These are phyloP conservation scores for Eleutherodactylus coqui DNA, from an alignment of 2,797 vertebrate genomes.

Conservation along the genomic window DNA sequence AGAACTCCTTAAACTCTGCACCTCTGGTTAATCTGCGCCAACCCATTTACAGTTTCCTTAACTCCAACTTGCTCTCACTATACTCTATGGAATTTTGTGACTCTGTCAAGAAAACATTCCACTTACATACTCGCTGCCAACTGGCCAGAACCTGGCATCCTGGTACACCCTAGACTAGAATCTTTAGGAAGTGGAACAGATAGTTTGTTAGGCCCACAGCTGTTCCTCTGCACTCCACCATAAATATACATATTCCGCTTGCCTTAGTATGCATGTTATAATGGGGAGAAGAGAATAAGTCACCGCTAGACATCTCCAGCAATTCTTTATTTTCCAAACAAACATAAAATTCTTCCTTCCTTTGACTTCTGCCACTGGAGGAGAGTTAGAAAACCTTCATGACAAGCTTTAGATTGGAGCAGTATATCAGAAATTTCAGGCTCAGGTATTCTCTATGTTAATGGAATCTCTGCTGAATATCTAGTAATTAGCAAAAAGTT, in stretches of 20 bases:
- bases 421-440: not conserved
- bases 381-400: not conserved
- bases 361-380: not conserved
- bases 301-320: not conserved
- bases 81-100: not conserved
- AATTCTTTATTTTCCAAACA: not conserved
- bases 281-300: not conserved
- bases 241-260: not conserved
- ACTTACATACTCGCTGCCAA: not conserved
- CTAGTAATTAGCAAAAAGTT: not conserved
- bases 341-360: not conserved
- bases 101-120: not conserved
- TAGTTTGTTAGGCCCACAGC: not conserved
- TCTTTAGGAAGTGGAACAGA: too few relatives aligned
- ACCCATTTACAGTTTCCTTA: not conserved
- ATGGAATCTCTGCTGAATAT: not conserved
- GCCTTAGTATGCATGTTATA: not conserved
- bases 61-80: too few relatives aligned
- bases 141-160: not conserved
- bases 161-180: not conserved
- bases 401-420: not conserved
- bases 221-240: too few relatives aligned
- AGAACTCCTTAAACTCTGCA: not conserved
- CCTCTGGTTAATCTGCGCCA: not conserved
- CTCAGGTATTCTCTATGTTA: not conserved